Base-by-base conservation (phyloP, 2,888 invertebrate genomes). In the Drosophila putrida region DNA sequence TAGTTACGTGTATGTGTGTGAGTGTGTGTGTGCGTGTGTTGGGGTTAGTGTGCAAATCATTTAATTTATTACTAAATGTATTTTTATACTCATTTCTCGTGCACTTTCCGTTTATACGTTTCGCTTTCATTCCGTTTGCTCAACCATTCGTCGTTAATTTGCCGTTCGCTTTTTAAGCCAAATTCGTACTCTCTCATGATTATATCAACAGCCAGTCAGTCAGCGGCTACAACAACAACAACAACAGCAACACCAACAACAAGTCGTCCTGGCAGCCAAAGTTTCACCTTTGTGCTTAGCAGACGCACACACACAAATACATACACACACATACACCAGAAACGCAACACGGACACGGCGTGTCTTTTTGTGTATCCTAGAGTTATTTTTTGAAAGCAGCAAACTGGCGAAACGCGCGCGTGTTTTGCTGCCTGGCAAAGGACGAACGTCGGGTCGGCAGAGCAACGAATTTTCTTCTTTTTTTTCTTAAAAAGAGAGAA, bases 341-440 rank as follows among this genome's bases (percentile, higher is more conserved):
- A 31, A 31, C 31, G 31, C 6, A 54, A 62, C 72, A 75, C 62
- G 84, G 75, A 74, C 84, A 72, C 84, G 69, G 84, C 75, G 64
- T 83, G 83, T 87, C 88, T 89, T 83, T 83, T 83, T 83, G 89
- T 83, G 83, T 83, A 83, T 83, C 83, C 83, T 89, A 83, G 83
- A 83, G 83, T 89, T 67, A 76, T 83, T 89, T 89, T 89, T 86
- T 80, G 89, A 87, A 83, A 83, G 87, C 82, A 68, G 73, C 64
- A 68, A 44, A 55, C 55, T 55, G 35, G 43, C 57, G 62, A 25
- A 76, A 64, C 55, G 60, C 75, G 79, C 79, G 79, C 75, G 60
- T 69, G 75, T 78, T 78, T 78, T 62, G 62, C 57, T 61, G 71
- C 49, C 58, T 47, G 54, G 41, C 39, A 44, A 25, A 55, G 13